These are phyloP conservation scores for Drosophila athabasca DNA, from an alignment of 1,140 invertebrate species.

Conservation along the genomic window DNA sequence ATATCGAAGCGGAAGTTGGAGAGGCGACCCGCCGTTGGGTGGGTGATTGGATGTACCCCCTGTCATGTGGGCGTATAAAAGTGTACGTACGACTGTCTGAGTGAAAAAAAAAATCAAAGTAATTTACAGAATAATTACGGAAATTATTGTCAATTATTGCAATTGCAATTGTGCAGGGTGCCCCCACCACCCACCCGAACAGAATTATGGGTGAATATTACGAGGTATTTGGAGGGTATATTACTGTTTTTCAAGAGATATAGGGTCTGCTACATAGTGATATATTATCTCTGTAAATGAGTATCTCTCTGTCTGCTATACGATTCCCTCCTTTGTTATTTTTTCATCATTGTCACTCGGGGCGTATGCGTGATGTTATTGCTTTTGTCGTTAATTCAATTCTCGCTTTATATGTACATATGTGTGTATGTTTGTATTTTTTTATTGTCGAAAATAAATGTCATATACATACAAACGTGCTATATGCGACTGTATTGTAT, in stretches of 20 bases:
- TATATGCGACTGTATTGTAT: too few relatives aligned
- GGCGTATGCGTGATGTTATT: slow-evolving; percentile 39
- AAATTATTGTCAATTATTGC: slow-evolving; percentile 80
- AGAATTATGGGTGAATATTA: slow-evolving; percentile 24
- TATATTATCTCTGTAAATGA: too few relatives aligned
- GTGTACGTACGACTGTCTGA: background rate
- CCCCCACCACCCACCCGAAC: background rate
- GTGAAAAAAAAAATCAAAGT: slow-evolving; percentile 56
- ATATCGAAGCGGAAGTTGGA: slow-evolving; percentile 18
- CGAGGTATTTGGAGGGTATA: too few relatives aligned
- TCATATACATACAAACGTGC: slow-evolving; percentile 3
- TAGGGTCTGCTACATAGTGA: too few relatives aligned
- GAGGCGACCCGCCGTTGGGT: background rate
- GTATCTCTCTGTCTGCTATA: too few relatives aligned
- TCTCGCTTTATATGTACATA: background rate
- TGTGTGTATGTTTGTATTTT: slow-evolving; percentile 4
- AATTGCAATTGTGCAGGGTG: slow-evolving; percentile 55
- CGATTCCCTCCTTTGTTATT: slow-evolving; percentile 15
- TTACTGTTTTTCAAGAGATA: too few relatives aligned
- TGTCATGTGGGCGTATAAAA: slow-evolving; percentile 25
- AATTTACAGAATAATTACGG: slow-evolving; percentile 69
- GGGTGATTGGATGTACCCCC: background rate
- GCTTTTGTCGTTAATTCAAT: slow-evolving; percentile 36
- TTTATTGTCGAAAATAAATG: slow-evolving; percentile 12
- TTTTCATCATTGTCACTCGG: slow-evolving; percentile 26